phyloP scores from a whole-genome alignment of 2,797 vertebrate genomes.

The Hoplostethus atlanticus region DNA sequence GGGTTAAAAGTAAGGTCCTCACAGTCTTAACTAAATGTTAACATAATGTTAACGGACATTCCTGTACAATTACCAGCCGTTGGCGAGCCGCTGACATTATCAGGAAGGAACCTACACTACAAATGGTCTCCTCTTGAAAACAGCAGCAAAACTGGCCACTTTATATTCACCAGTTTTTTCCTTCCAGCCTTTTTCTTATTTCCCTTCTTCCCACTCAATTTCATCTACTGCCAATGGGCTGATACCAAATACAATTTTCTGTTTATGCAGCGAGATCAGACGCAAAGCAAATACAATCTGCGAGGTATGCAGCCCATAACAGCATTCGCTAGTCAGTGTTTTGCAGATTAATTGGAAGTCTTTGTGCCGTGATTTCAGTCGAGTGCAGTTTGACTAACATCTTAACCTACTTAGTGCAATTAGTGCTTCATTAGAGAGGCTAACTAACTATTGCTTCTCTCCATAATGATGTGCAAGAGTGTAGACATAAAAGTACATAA shows the following conservation, averaged over 20 bases:
- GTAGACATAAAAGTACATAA: conserved; percentile 99
- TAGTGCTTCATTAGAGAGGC: conserved; percentile 99
- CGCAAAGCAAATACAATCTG: conserved; percentile 73
- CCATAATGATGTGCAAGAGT: conserved; percentile 99
- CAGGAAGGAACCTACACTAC: conserved; percentile 74
- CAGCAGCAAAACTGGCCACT: conserved; percentile 68
- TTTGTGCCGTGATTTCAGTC: conserved; percentile 89
- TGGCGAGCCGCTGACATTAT: conserved; percentile 78
- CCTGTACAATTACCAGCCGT: conserved; percentile 73
- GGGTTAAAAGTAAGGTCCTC: conserved; percentile 66
- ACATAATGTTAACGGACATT: conserved; percentile 73
- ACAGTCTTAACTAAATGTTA: conserved; percentile 79
- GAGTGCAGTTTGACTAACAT: conserved; percentile 99
- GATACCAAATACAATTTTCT: conserved; percentile 70
- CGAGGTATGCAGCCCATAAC: conserved; percentile 61
- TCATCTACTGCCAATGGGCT: conserved; percentile 65
- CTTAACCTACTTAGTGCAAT: conserved; percentile 99
- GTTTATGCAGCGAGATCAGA: conserved; percentile 62
- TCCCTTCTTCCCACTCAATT: conserved; percentile 71
- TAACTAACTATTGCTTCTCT: conserved; percentile 99
- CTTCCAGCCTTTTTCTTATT: conserved; percentile 36
- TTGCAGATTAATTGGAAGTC: conserved; percentile 83
- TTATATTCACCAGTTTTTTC: conserved; percentile 79
- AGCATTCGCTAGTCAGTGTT: conserved; percentile 73
- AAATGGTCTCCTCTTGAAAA: conserved; percentile 66